Percentiles rank a stretch among this genome's conserved stretches.
Conservation (phyloP, 2,113 vertebrate genomes). For the cattle (Bos taurus) region DNA sequence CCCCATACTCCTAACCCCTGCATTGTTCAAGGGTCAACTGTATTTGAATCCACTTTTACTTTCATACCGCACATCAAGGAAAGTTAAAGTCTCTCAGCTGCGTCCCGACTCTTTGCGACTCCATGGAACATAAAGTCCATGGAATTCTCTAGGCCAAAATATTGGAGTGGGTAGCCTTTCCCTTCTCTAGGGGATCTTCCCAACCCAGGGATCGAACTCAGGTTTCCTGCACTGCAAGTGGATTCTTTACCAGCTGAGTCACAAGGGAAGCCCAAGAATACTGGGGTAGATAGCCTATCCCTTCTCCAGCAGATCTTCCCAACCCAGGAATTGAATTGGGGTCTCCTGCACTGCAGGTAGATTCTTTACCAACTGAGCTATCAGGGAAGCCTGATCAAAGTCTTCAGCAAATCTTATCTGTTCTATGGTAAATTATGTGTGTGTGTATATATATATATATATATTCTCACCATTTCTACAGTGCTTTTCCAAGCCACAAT, state of each 20-base stretch:
- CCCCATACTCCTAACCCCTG: not conserved
- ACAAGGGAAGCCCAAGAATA: not conserved
- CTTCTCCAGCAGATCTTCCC: not conserved
- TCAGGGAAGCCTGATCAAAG: not conserved
- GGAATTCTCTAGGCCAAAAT: not conserved
- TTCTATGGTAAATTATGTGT: not conserved
- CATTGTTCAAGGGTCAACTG: not conserved
- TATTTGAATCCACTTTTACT: not conserved
- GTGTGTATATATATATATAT: not conserved
- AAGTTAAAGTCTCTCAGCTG: fast-evolving
- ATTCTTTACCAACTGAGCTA: not conserved
- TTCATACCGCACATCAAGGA: not conserved
- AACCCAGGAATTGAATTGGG: not conserved
- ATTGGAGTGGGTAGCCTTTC: not conserved
- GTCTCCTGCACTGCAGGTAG: not conserved
- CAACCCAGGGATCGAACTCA: not conserved
- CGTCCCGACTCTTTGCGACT: fast-evolving
- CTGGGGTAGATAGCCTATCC: not conserved
- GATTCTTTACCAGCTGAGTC: not conserved
- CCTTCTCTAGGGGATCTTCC: not conserved
- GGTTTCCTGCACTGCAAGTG: not conserved
- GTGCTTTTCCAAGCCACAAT: not conserved
- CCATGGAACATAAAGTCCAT: not conserved
- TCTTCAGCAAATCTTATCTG: not conserved
- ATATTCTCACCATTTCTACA: not conserved